phyloP scores from a whole-genome alignment of 2,797 vertebrate genomes.

The Sarcoramphus papa region DNA sequence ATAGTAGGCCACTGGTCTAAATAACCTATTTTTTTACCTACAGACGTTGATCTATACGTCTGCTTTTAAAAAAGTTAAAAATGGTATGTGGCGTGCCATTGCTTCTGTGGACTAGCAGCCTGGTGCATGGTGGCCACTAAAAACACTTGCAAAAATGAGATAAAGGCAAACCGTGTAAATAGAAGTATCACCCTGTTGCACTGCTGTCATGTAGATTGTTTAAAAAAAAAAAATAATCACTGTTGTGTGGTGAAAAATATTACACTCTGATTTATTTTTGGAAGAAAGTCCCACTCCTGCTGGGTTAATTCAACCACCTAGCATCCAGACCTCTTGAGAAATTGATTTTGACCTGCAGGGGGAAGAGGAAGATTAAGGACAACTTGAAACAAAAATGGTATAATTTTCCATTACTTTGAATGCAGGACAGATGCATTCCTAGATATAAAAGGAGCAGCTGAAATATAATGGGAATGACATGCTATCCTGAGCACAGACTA shows the following conservation, averaged over 20 bases:
- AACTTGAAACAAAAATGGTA: background rate
- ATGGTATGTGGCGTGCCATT: background rate
- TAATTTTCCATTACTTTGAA: background rate
- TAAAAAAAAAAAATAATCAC: background rate
- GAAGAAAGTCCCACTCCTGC: background rate
- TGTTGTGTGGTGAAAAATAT: background rate
- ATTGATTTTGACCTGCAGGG: conserved; percentile 28
- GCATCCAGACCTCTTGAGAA: background rate
- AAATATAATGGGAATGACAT: background rate
- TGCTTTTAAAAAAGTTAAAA: background rate
- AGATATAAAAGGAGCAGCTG: background rate
- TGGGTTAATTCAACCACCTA: conserved; percentile 10
- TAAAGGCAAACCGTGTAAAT: background rate
- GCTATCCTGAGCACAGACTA: background rate
- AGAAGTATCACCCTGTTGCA: background rate
- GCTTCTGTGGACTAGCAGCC: background rate
- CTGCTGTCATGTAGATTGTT: background rate
- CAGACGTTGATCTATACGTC: background rate
- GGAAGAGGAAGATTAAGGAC: background rate
- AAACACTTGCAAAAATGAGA: background rate
- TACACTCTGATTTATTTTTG: background rate
- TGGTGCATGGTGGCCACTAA: background rate
- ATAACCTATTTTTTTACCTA: background rate
- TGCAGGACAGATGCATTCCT: background rate
- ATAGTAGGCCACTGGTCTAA: background rate